Conservation (phyloP, 2,888 invertebrate genomes). For the Polydrusus pterygomalis region DNA sequence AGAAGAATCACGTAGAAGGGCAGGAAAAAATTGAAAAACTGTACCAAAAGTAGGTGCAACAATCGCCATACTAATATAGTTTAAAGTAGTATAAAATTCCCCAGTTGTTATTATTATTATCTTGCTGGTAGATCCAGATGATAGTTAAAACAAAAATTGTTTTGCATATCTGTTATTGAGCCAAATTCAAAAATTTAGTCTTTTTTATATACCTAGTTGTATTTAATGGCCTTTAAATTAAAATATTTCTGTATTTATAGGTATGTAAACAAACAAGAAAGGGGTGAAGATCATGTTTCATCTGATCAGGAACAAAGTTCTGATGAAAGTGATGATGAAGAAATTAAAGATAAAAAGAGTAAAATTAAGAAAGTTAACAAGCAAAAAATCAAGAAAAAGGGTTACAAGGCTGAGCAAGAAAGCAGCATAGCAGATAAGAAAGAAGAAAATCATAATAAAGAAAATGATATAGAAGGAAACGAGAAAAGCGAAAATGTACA, state of each 20-base stretch:
- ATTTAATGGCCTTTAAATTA: background rate
- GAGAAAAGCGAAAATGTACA: too few relatives aligned
- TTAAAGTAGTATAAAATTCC: too few relatives aligned
- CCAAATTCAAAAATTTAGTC: too few relatives aligned
- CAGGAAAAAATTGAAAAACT: constrained; percentile 62
- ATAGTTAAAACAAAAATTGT: too few relatives aligned
- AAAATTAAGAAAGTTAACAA: constrained; percentile 4
- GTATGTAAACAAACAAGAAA: constrained; percentile 60
- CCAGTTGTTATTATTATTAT: too few relatives aligned
- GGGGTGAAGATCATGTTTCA: constrained; percentile 54
- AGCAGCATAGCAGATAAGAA: background rate
- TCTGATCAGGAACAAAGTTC: constrained; percentile 58
- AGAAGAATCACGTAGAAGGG: constrained; percentile 61
- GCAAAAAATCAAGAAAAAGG: background rate
- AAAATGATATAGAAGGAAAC: background rate
- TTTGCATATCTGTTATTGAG: too few relatives aligned
- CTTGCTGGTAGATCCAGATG: too few relatives aligned
- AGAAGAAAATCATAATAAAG: background rate
- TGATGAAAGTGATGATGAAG: constrained; percentile 57
- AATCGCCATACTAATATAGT: too few relatives aligned
- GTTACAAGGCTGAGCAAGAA: background rate
- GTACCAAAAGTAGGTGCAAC: constrained; percentile 61
- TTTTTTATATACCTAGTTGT: background rate
- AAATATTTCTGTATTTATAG: constrained; percentile 43
- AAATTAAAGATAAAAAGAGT: constrained; percentile 54